phyloP scores from a whole-genome alignment of 2,888 invertebrate species.

The Venustoraphidia nigricollis region DNA sequence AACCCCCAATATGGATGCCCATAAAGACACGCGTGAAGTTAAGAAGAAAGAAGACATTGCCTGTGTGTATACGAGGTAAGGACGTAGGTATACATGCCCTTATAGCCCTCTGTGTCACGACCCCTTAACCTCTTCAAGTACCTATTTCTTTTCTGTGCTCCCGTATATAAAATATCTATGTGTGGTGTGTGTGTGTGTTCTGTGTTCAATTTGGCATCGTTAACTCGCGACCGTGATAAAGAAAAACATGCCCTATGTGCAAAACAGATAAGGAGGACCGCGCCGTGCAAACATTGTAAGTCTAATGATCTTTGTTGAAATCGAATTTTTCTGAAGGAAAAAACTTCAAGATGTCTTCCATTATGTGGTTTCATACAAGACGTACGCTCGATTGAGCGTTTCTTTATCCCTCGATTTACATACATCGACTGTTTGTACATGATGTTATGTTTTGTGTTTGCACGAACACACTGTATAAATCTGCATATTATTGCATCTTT shows the following conservation, averaged over 20 bases:
- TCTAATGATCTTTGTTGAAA: constrained; percentile 20
- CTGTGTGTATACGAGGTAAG: no score
- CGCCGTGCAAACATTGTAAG: constrained; percentile 4
- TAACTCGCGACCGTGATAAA: constrained; percentile 14
- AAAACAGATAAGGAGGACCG: constrained; percentile 8
- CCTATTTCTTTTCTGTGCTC: not conserved
- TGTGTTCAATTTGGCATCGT: constrained; percentile 22
- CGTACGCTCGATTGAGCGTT: not conserved
- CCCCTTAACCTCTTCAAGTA: no score
- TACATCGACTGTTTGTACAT: not conserved
- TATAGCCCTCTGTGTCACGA: no score
- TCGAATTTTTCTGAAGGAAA: constrained; percentile 15
- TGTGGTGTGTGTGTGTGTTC: no score
- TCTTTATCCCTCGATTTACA: not conserved
- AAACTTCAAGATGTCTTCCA: constrained; percentile 1
- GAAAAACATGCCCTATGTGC: constrained; percentile 1
- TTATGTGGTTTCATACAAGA: not conserved
- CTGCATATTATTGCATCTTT: no score
- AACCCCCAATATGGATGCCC: no score
- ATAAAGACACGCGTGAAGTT: no score
- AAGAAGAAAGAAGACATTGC: no score
- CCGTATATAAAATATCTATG: not conserved
- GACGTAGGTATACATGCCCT: no score
- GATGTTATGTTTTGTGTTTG: not conserved
- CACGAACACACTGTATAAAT: no score